A percentile compares a stretch with the other conserved stretches of the same genome.
These are phyloP conservation scores for Drosophila aldrichi DNA, from an alignment of 2,888 invertebrate genomes.

Conservation along the genomic window DNA sequence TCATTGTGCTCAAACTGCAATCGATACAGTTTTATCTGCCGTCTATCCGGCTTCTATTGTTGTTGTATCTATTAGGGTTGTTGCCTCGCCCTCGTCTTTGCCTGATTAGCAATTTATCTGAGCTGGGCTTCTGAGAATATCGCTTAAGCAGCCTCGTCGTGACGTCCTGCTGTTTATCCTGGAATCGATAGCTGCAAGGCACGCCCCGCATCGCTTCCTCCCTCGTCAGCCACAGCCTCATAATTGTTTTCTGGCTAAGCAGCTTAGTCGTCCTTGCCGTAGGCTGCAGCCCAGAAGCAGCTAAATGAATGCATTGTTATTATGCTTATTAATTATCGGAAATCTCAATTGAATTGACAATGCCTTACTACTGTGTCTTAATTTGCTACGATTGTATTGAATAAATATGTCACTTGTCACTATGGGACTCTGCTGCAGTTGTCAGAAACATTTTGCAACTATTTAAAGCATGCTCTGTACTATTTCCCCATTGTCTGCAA, in stretches of 20 bases:
- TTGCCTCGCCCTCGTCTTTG: slow-evolving; percentile 42
- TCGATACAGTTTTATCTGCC: slow-evolving; percentile 66
- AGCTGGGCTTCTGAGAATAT: slow-evolving; percentile 32
- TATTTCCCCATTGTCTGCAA: slow-evolving; percentile 53
- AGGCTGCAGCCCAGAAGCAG: background rate
- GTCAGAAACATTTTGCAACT: slow-evolving; percentile 39
- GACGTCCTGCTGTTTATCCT: slow-evolving; percentile 12
- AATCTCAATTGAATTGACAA: slow-evolving; percentile 14
- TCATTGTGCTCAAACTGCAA: slow-evolving; percentile 59
- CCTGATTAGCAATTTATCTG: slow-evolving; percentile 71
- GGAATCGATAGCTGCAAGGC: slow-evolving; percentile 12
- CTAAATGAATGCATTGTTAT: slow-evolving; percentile 24
- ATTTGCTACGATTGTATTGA: slow-evolving; percentile 42
- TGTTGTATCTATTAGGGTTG: slow-evolving; percentile 15
- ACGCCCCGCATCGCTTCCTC: background rate
- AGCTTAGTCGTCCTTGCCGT: slow-evolving; percentile 15
- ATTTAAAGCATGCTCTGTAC: slow-evolving; percentile 30
- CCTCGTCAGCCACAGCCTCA: slow-evolving; percentile 20
- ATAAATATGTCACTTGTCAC: slow-evolving; percentile 5
- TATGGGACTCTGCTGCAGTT: slow-evolving; percentile 40
- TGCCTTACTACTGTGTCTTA: slow-evolving; percentile 47
- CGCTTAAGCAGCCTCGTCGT: slow-evolving; percentile 36
- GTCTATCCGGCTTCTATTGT: slow-evolving; percentile 39
- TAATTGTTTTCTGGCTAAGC: slow-evolving; percentile 49
- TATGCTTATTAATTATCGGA: slow-evolving; percentile 2